These are phyloP conservation scores for Pedicia rivosa DNA, from an alignment of 2,888 invertebrate genomes.

Conservation along the genomic window DNA sequence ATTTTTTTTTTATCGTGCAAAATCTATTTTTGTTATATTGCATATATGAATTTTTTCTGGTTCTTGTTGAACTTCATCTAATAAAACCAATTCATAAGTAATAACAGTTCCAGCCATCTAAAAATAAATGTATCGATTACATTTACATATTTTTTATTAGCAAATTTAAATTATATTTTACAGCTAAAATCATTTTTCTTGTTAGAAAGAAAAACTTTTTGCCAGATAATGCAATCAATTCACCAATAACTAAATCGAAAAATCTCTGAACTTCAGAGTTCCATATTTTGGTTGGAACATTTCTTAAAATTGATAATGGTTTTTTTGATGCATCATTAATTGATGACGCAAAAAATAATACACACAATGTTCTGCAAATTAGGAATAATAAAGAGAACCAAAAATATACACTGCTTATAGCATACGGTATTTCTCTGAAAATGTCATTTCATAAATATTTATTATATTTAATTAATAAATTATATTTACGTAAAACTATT, in stretches of 20 bases:
- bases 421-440: not conserved
- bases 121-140: not conserved
- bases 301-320: constrained; percentile 32
- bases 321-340: constrained; percentile 39
- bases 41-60: not conserved
- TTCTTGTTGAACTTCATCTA: constrained; percentile 36
- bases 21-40: constrained; percentile 1
- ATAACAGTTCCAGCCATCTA: constrained; percentile 45
- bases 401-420: constrained; percentile 24
- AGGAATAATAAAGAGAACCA: constrained; percentile 39
- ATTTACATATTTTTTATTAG: no score
- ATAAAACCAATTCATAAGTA: constrained; percentile 48
- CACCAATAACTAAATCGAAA: constrained; percentile 38
- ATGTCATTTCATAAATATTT: no score
- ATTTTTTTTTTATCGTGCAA: no score
- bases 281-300: constrained; percentile 22
- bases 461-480: no score
- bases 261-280: constrained; percentile 37
- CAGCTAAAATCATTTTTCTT: constrained; percentile 39
- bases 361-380: constrained; percentile 33
- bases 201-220: constrained; percentile 42
- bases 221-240: constrained; percentile 40
- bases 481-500: constrained; percentile 29
- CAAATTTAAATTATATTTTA: constrained; percentile 19
- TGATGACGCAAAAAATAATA: constrained; percentile 37